Percentiles rank a stretch among this genome's conserved stretches.
Conservation (phyloP, 2,113 vertebrate genomes). For the Thomomys bottae region DNA sequence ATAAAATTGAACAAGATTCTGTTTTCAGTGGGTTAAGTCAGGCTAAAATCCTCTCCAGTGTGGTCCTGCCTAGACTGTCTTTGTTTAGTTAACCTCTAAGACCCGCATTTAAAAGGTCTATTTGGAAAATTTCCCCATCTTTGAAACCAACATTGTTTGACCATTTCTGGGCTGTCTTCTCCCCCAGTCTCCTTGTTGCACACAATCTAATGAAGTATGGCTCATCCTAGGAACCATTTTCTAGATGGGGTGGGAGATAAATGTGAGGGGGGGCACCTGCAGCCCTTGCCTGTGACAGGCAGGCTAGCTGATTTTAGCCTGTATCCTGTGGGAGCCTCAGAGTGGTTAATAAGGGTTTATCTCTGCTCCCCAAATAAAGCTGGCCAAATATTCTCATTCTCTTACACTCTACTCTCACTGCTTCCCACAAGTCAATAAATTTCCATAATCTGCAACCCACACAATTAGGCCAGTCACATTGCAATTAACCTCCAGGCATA, state of each 20-base stretch:
- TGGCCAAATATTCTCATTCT: constrained; percentile 8
- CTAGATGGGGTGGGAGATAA: not conserved
- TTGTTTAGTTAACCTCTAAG: constrained; percentile 96
- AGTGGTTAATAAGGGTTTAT: not conserved
- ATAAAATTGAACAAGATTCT: constrained; percentile 91
- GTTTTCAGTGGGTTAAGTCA: constrained; percentile 89
- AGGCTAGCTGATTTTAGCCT: constrained; percentile 13
- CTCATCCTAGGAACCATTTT: constrained; percentile 30
- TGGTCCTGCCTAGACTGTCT: constrained; percentile 94
- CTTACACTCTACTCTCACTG: not conserved
- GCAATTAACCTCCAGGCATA: not conserved
- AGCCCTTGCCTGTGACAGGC: not conserved
- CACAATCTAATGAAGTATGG: fast-evolving
- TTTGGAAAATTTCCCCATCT: constrained; percentile 87
- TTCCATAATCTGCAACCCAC: constrained; percentile 32
- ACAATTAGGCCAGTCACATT: not conserved
- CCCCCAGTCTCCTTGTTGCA: not conserved
- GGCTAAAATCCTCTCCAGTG: constrained; percentile 92
- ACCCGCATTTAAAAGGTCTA: constrained; percentile 92
- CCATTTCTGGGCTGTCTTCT: constrained; percentile 81
- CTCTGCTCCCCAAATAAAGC: not conserved
- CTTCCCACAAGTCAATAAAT: constrained; percentile 46
- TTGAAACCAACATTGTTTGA: constrained; percentile 86
- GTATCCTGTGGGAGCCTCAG: fast-evolving
- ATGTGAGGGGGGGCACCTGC: not conserved